Evolutionary conservation across 2,888 invertebrate genomes (phyloP).

Genomic region (Agrotis segetum): DNA sequence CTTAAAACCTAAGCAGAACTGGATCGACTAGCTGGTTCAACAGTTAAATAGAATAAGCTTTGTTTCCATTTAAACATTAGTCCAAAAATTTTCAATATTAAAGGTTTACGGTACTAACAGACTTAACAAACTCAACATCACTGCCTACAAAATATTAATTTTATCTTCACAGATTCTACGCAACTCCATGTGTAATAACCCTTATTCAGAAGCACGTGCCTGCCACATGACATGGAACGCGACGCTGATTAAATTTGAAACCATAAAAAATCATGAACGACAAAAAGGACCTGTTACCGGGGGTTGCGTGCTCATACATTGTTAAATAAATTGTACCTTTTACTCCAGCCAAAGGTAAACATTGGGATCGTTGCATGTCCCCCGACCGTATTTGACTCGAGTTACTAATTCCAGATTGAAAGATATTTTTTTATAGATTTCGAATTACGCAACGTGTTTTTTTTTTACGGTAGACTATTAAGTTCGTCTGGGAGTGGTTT

Average conservation of each 20-base stretch:
- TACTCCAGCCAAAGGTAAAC: constrained; percentile 66
- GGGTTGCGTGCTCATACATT: constrained; percentile 67
- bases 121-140: constrained; percentile 4
- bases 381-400: constrained; percentile 57
- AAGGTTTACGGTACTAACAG: neutral
- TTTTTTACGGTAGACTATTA: constrained; percentile 39
- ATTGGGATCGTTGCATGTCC: constrained; percentile 70
- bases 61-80: too few relatives aligned
- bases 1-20: too few relatives aligned
- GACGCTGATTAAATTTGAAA: constrained; percentile 82
- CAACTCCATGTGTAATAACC: constrained; percentile 47
- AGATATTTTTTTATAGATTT: constrained; percentile 65
- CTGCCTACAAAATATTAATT: constrained; percentile 3
- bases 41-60: too few relatives aligned
- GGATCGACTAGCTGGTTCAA: too few relatives aligned
- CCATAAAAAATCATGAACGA: constrained; percentile 80
- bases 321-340: constrained; percentile 67
- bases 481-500: constrained; percentile 24
- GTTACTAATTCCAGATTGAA: constrained; percentile 62
- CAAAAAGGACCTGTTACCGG: constrained; percentile 60
- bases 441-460: constrained; percentile 47
- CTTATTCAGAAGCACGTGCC: constrained; percentile 67
- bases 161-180: constrained; percentile 12
- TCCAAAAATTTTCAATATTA: too few relatives aligned
- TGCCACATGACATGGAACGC: constrained; percentile 67